A percentile compares a stretch with the other conserved stretches of the same genome.
phyloP scores from a whole-genome alignment of 2,797 vertebrate species.

The Chelmon rostratus region DNA sequence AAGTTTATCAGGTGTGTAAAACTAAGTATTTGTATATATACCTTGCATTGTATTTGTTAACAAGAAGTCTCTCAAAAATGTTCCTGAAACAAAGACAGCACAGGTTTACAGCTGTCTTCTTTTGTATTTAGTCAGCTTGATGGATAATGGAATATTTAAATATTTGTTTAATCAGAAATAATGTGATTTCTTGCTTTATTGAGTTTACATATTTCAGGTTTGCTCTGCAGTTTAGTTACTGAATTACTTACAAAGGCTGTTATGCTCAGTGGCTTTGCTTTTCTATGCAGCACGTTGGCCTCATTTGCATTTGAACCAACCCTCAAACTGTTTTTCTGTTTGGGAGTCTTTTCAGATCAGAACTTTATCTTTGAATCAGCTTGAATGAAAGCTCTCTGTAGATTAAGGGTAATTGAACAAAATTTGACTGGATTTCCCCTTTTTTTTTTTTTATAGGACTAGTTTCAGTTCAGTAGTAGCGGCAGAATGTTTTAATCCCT shows the following conservation, averaged over 20 bases:
- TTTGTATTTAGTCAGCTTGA: neutral
- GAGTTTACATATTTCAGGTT: neutral
- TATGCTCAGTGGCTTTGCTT: neutral
- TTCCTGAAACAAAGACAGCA: neutral
- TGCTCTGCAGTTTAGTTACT: neutral
- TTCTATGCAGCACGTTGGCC: too few species aligned
- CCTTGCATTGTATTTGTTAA: neutral
- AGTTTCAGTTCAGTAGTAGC: neutral
- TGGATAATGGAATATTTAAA: too few species aligned
- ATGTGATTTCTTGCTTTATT: neutral
- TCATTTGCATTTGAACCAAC: conserved; percentile 42
- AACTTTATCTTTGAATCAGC: neutral
- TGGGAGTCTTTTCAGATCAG: neutral
- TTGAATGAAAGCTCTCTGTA: neutral
- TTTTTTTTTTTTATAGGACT: too few species aligned
- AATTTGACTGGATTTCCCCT: too few species aligned
- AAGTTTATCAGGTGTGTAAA: conserved; percentile 7
- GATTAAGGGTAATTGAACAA: neutral
- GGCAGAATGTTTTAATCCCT: neutral
- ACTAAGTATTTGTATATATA: neutral
- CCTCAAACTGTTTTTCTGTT: neutral
- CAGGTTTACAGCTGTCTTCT: neutral
- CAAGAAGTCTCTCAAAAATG: too few species aligned
- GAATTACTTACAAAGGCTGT: neutral
- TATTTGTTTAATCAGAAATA: neutral